Conservation (phyloP, 2,888 invertebrate genomes). For the Bellardia bayeri region DNA sequence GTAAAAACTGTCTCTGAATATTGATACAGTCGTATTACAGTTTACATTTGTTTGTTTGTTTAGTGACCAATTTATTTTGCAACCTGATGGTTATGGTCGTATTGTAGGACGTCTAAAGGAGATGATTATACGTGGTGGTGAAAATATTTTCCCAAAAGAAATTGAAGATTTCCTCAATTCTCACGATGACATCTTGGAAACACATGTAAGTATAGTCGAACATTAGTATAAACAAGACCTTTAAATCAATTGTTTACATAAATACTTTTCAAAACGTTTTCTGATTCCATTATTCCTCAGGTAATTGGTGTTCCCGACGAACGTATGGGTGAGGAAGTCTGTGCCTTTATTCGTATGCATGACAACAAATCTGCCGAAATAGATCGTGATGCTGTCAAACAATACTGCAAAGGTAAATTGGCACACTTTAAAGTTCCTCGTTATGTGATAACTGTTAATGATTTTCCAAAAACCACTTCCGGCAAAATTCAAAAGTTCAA, state of each 20-base stretch:
- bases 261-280: background rate
- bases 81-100: slow-evolving; percentile 88
- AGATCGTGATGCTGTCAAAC: slow-evolving; percentile 86
- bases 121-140: slow-evolving; percentile 92
- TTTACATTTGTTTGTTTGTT: background rate
- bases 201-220: slow-evolving; percentile 85
- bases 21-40: background rate
- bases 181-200: slow-evolving; percentile 89
- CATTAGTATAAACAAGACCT: background rate
- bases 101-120: slow-evolving; percentile 91
- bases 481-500: slow-evolving; percentile 92
- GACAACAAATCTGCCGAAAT: slow-evolving; percentile 81
- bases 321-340: slow-evolving; percentile 90
- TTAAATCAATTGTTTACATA: too few relatives aligned
- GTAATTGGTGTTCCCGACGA: slow-evolving; percentile 89
- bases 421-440: slow-evolving; percentile 92
- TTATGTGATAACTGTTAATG: slow-evolving; percentile 87
- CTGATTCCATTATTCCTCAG: slow-evolving; percentile 80
- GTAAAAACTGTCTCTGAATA: background rate
- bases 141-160: slow-evolving; percentile 92
- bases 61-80: slow-evolving; percentile 86
- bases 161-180: slow-evolving; percentile 89
- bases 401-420: slow-evolving; percentile 88
- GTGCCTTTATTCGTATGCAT: slow-evolving; percentile 87
- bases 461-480: slow-evolving; percentile 91